Evolutionary conservation across 2,113 vertebrate species (phyloP).

Genomic region (Phalacrocorax brasilianus): DNA sequence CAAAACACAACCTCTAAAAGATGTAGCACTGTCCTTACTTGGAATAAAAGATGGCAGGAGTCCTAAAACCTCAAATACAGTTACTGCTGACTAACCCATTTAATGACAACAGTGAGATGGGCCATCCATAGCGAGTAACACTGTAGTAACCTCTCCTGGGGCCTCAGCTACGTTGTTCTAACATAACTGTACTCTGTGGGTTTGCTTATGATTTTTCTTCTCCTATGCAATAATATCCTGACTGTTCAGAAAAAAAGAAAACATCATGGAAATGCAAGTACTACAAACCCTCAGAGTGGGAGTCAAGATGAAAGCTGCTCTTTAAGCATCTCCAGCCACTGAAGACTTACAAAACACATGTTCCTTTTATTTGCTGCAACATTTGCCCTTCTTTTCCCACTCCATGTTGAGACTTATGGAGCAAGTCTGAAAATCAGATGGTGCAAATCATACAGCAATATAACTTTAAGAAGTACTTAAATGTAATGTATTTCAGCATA

Average conservation of each 20-base stretch:
- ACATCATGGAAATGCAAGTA: constrained; percentile 4
- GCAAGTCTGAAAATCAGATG: constrained; percentile 61
- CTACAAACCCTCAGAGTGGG: constrained; percentile 15
- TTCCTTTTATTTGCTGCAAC: constrained; percentile 54
- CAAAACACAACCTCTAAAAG: neutral
- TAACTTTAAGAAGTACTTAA: constrained; percentile 9
- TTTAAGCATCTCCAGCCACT: constrained; percentile 46
- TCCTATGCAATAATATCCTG: constrained; percentile 54
- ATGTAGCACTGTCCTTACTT: neutral
- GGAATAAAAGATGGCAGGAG: neutral
- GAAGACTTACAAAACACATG: constrained; percentile 47
- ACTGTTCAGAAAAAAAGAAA: constrained; percentile 36
- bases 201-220: neutral
- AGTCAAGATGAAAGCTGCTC: constrained; percentile 58
- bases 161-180: neutral
- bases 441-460: constrained; percentile 12
- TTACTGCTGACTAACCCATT: neutral
- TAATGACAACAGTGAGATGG: neutral
- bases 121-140: neutral
- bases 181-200: constrained; percentile 8
- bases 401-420: neutral
- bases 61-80: neutral
- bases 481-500: constrained; percentile 30
- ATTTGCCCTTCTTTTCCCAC: constrained; percentile 27
- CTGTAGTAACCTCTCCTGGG: neutral